These are phyloP conservation scores for Cacatua alba DNA, from an alignment of 2,113 vertebrate genomes.

Conservation along the genomic window DNA sequence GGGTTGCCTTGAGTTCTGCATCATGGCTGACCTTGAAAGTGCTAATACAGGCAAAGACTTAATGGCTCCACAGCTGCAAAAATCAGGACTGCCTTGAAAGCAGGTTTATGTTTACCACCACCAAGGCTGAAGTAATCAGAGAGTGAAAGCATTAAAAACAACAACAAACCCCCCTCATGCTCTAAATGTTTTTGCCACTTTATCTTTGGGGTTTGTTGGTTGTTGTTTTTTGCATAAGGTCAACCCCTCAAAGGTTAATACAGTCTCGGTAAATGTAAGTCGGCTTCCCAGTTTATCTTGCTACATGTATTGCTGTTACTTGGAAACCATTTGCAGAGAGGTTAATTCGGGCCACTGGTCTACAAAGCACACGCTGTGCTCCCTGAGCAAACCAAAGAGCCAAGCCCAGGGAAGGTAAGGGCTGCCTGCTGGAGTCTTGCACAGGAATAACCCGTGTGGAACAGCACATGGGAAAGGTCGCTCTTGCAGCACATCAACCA, in stretches of 20 bases:
- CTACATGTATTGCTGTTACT: slow-evolving; percentile 36
- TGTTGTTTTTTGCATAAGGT: slow-evolving; percentile 69
- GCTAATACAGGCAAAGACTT: not conserved
- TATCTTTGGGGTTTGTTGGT: not conserved
- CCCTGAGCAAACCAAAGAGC: not conserved
- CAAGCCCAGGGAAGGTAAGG: not conserved
- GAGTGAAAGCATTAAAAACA: slow-evolving; percentile 54
- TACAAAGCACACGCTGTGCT: slow-evolving; percentile 28
- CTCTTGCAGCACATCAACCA: accelerated
- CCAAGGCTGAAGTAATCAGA: slow-evolving; percentile 25
- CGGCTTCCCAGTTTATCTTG: slow-evolving; percentile 31
- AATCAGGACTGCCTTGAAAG: slow-evolving; percentile 32
- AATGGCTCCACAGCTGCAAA: slow-evolving; percentile 5
- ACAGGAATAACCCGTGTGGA: not conserved
- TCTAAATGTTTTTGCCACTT: slow-evolving; percentile 28
- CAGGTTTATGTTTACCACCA: not conserved
- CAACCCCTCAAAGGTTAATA: slow-evolving; percentile 76
- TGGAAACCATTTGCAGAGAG: slow-evolving; percentile 54
- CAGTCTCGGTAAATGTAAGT: slow-evolving; percentile 74
- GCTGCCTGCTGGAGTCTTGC: not conserved
- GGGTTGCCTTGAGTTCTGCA: slow-evolving; percentile 20
- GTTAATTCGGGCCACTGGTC: slow-evolving; percentile 52
- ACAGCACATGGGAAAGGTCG: not conserved
- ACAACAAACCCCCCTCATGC: slow-evolving; percentile 26
- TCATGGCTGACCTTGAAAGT: slow-evolving; percentile 29